phyloP scores from a whole-genome alignment of 2,888 invertebrate genomes.

The Chrysomela aeneicollis region DNA sequence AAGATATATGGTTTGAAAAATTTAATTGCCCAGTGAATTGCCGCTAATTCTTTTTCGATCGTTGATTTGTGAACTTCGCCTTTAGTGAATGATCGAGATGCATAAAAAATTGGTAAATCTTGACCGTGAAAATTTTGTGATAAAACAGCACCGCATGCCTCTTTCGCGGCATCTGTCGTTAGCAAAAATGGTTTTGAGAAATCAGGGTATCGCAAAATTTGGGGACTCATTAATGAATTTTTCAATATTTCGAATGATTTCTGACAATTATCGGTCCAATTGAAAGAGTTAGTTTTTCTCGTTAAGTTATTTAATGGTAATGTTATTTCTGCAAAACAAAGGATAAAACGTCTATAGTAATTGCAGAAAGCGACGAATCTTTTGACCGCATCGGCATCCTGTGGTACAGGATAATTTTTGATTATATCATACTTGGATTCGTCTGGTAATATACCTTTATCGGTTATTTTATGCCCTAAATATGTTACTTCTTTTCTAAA shows the following conservation, averaged over 20 bases:
- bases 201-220: constrained; percentile 13
- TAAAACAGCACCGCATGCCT: background rate
- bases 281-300: background rate
- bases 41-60: no score
- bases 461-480: constrained; percentile 37
- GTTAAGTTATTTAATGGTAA: constrained; percentile 1
- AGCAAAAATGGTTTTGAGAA: constrained; percentile 2
- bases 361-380: constrained; percentile 8
- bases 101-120: background rate
- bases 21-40: background rate
- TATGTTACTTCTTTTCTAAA: constrained; percentile 17
- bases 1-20: background rate
- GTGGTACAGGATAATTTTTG: constrained; percentile 1
- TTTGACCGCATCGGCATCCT: background rate
- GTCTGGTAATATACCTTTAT: background rate
- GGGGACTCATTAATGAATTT: background rate
- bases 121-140: background rate
- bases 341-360: constrained; percentile 7
- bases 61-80: no score
- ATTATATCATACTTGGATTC: constrained; percentile 4
- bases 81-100: no score
- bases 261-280: constrained; percentile 4
- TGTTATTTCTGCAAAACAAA: background rate
- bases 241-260: background rate
- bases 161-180: constrained; percentile 5